Evolutionary conservation across 1,140 invertebrate genomes (phyloP).

Genomic region (Battus philenor): DNA sequence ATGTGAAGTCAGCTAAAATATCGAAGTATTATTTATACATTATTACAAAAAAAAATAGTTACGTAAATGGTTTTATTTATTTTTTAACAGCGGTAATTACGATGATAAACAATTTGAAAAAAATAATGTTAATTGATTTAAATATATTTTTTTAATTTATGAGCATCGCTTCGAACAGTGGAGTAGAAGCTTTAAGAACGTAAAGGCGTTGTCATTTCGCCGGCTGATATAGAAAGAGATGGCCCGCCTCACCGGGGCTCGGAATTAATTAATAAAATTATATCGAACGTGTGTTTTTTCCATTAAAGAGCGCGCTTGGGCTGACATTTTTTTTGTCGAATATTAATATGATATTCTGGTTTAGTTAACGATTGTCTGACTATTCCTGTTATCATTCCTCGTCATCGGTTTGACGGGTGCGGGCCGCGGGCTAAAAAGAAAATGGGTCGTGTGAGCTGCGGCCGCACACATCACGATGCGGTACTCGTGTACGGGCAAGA

Average conservation of each 20-base stretch:
- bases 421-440: not conserved
- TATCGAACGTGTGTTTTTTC: constrained; percentile 16
- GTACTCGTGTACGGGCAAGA: not conserved
- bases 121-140: too few species aligned
- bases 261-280: constrained; percentile 43
- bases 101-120: too few species aligned
- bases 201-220: constrained; percentile 10
- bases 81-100: too few species aligned
- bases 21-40: too few species aligned
- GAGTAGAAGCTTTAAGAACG: not conserved
- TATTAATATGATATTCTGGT: constrained; percentile 12
- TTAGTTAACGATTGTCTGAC: constrained; percentile 11
- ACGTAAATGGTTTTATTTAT: too few species aligned
- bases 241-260: constrained; percentile 1
- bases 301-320: not conserved
- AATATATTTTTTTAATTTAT: too few species aligned
- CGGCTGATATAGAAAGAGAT: constrained; percentile 2
- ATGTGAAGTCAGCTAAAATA: too few species aligned
- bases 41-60: too few species aligned
- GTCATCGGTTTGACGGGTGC: not conserved
- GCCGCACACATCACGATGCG: not conserved
- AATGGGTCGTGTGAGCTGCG: not conserved
- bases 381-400: constrained; percentile 8
- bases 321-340: not conserved
- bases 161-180: constrained; percentile 6